Conservation (phyloP, 2,797 vertebrate genomes). For the Catharus ustulatus region DNA sequence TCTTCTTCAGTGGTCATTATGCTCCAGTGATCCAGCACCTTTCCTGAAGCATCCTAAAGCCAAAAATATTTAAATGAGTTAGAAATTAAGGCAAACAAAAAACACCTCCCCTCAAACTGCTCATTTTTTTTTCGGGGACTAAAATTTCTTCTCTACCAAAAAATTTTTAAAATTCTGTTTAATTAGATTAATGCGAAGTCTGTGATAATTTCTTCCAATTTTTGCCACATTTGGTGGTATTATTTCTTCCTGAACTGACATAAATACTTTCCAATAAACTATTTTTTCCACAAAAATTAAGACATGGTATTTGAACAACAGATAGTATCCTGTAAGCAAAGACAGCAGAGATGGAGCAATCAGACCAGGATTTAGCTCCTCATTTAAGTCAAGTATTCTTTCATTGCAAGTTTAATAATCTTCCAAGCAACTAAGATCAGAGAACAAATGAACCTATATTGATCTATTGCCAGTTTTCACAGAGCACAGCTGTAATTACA, state of each 20-base stretch:
- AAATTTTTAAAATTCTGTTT: not conserved
- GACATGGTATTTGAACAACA: conserved; percentile 46
- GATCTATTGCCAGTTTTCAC: conserved; percentile 81
- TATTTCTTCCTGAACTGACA: not conserved
- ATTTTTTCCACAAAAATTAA: conserved; percentile 55
- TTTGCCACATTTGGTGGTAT: not conserved
- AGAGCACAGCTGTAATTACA: conserved; percentile 88
- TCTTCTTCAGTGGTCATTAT: conserved; percentile 98
- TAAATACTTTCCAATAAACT: not conserved
- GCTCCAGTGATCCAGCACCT: conserved; percentile 96
- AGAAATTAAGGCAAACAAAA: not conserved
- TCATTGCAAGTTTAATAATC: conserved; percentile 77
- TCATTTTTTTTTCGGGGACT: not conserved
- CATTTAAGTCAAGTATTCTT: conserved; percentile 83
- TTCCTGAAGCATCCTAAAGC: conserved; percentile 90
- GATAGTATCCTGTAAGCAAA: conserved; percentile 26
- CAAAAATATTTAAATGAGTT: not conserved
- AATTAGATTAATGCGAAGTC: not conserved
- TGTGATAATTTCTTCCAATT: not conserved
- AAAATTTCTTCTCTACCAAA: not conserved
- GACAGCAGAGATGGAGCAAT: conserved; percentile 57
- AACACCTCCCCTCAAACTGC: not conserved
- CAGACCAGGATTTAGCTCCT: conserved; percentile 75
- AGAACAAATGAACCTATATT: conserved; percentile 81
- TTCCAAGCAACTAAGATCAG: conserved; percentile 80